Base-by-base conservation (phyloP, 2,888 invertebrate genomes). In the Chrysopilus asiliformis region DNA sequence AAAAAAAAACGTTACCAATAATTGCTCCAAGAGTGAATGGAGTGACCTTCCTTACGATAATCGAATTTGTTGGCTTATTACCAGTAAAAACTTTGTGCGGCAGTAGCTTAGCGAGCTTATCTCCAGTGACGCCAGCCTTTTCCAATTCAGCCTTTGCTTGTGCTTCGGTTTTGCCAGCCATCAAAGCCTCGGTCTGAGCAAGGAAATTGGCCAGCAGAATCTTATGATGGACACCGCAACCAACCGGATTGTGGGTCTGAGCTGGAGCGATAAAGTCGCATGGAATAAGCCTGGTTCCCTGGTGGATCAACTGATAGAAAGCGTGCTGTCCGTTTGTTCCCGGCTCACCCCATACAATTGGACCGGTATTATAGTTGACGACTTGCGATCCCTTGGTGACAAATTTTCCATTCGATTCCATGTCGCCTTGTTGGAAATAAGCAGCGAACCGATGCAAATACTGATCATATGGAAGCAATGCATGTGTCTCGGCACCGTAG, bases 281-380 rank as follows among this genome's bases (percentile, higher is more conserved):
- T 3, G 98, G 97, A 53, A 98, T 87, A 48, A 95, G 63, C 43
- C 90, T 57, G 9, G 64, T 64, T 13, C 64, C 64, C 68, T 98
- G 98, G 64, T 98, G 98, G 46, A 98, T 89, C 30, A 98, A 74
- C 64, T 99, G 98, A 65, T 98, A 98, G 71, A 99, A 98, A 39
- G 98, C 98, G 67, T 99, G 98, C 55, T 98, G 98, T 0, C 98
- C 98, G 63, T 98, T 98, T 27, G 98, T 98, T 14, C 98, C 98
- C 1, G 98, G 95, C 65, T 98, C 97, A 36, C 98, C 98, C 64
- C 64, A 64, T 19, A 64, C 62, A 52, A 64, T 63, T 31, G 64
- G 64, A 1, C 64, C 64, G 4, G 64, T 64, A 38, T 51, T 62
- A 40, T 60, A 64, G 36, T 52, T 47, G 10, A 60, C 60, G 10